Evolutionary conservation across 2,113 vertebrate species (phyloP), one percentile per base, ranked within the genome.

Genomic region (Felis chaus): DNA sequence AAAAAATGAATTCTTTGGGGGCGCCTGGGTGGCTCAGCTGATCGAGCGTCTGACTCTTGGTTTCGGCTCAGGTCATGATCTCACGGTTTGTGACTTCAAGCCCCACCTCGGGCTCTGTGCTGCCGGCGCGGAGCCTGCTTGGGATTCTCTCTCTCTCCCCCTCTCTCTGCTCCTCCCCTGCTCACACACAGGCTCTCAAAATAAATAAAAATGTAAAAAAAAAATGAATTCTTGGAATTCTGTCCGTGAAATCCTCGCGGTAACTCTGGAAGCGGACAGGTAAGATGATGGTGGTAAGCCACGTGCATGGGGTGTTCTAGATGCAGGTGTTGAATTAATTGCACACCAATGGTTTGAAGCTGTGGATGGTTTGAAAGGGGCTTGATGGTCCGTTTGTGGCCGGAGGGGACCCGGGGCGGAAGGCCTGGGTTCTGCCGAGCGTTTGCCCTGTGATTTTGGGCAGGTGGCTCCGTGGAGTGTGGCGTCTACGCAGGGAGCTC

Each of bases 401-500:
- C 33, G 41, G 53, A 6, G 33, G 65, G n/a, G 3, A 1, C 12
- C 57, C 13, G 50, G 55, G 33, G 55, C 21, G 25, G 36, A 31
- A 23, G 78, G 41, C 93, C n/a, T 33, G 10, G 16, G 15, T 27
- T 66, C 66, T 33, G 41, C 19, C 5, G 0, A 2, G 19, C 5
- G 19, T 68, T 55, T 0, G 11, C 23, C 1, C 0, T 39, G 18
- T 4, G 19, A 13, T 25, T 29, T 63, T 11, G n/a, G n/a, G 27
- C n/a, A 21, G 27, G 55, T 6, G 68, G 41, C 78, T 36, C 12
- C 3, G 25, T 80, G 33, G 39, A 5, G 16, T 66, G 14, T 2
- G 1, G 14, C 53, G 16, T 19, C 89, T 48, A 41, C 13, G 41
- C 15, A 19, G 41, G 25, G 57, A 79, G 41, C 14, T 25, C 76